A percentile compares a stretch with the other conserved stretches of the same genome.
phyloP scores from a whole-genome alignment of 64 coral and sea anemone genomes.

The Montipora cactus region DNA sequence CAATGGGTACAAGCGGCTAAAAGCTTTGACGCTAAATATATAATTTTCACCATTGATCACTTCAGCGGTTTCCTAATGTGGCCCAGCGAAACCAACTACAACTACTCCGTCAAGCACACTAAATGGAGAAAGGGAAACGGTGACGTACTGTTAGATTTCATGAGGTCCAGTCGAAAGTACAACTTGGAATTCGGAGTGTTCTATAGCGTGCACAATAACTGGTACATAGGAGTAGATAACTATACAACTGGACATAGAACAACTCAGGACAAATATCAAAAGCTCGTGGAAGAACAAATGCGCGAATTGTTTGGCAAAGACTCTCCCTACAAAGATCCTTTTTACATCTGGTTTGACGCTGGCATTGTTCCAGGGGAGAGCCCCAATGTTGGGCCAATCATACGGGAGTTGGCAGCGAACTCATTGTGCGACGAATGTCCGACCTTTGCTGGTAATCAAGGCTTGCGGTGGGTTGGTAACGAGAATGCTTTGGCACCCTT shows the following conservation, averaged over 20 bases:
- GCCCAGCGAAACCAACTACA: constrained; percentile 80
- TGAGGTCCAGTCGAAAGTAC: constrained; percentile 68
- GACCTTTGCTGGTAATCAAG: constrained; percentile 79
- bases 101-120: constrained; percentile 76
- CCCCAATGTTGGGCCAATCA: constrained; percentile 78
- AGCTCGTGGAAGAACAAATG: constrained; percentile 71
- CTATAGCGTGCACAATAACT: constrained; percentile 87
- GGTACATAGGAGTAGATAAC: constrained; percentile 85
- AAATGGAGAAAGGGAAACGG: constrained; percentile 84
- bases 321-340: constrained; percentile 79
- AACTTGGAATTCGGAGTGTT: constrained; percentile 78
- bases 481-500: constrained; percentile 80
- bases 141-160: constrained; percentile 79
- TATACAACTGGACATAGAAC: constrained; percentile 29
- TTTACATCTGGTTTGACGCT: constrained; percentile 93
- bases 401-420: constrained; percentile 66
- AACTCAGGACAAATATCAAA: constrained; percentile 56
- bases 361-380: constrained; percentile 68
- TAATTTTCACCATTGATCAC: constrained; percentile 78
- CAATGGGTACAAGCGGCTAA: constrained; percentile 81
- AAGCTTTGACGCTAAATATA: constrained; percentile 91
- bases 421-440: constrained; percentile 89
- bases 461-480: constrained; percentile 89
- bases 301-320: constrained; percentile 43
- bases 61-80: constrained; percentile 92